Evolutionary conservation across 1,140 invertebrate genomes (phyloP), one percentile per base, ranked within the genome.

Genomic region (Conopomorpha cramerella): DNA sequence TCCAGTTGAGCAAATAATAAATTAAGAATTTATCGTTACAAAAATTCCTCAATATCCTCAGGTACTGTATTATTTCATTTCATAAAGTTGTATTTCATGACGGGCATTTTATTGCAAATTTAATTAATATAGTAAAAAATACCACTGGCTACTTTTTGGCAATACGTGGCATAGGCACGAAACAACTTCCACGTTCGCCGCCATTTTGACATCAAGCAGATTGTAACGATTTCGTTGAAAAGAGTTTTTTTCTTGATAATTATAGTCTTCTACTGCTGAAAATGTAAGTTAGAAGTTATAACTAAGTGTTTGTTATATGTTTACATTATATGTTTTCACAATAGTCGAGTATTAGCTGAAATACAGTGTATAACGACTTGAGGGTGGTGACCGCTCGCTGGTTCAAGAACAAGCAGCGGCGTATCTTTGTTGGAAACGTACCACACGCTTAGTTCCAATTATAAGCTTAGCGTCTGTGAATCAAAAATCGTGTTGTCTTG

Each of bases 141-240:
- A 10, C 19, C 19, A 23, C 67, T 74, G 70, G 70, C 65, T 65
- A 74, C 62, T 71, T 71, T 65, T 57, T 52, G 16, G 30, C 85
- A 79, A 86, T 86, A 88, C 86, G 86, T 88, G 86, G 86, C 86
- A 86, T 80, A 81, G 78, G 82, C 79, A 85, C 81, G 82, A 84
- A 85, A 78, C 70, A 81, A 83, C 77, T 85, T 86, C 79, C 79
- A 84, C 81, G 79, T 84, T 83, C 84, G 86, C 85, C 71, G 71
- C 71, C 86, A 88, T 88, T 86, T 88, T 88, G 85, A 86, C 84
- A 84, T 84, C 81, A 82, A 84, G 81, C 81, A 83, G 82, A 81
- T 84, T 82, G 81, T 83, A 83, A 81, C 81, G 78, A 74, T 77
- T 84, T 80, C 79, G 82, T 83, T 81, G 83, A 83, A 81, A 79